Evolutionary conservation across 2,888 invertebrate genomes (phyloP), one percentile per base, ranked within the genome.

Genomic region (Rhamnusium bicolor): DNA sequence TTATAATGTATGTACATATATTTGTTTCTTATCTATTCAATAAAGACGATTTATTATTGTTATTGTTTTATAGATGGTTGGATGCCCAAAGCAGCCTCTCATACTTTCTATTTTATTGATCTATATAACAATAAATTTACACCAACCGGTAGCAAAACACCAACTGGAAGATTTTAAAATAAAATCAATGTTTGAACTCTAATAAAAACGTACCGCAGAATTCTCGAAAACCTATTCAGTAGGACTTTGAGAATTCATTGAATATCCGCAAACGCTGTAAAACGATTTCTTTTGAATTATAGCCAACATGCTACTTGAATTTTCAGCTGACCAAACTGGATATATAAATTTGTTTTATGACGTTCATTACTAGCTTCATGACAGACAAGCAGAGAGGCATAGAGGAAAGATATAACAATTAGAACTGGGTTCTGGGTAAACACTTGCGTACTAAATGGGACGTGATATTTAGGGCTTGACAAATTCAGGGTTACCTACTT

Each of bases 401-500:
- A 69, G 75, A 78, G 76, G 68, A 72, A 77, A 74, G 69, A 76
- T 72, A 74, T 72, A 79, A 83, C 84, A 83, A 85, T 84, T 85
- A 83, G 80, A 78, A 78, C 71, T 63, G 77, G 81, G 80, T 81
- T 82, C 83, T 83, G 74, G 77, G 82, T 81, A 85, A 85, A 85
- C 84, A 85, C 83, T 85, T 81, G 77, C 74, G 67, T 78, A 74
- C 70, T 80, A 79, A 80, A 82, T 82, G 80, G 81, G 79, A 79
- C 80, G 83, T 78, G 82, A 82, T 82, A 83, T 83, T 82, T 80
- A 77, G 80, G 69, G 76, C 81, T 78, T 82, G 83, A 83, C 83
- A 80, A 84, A 84, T 85, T 80, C 82, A 80, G 80, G 83, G 83
- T 82, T 84, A 81, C 82, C 83, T 81, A 82, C 79, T 83, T 80